Conservation (phyloP, 2,797 vertebrate species). For the Pangasius sanitwongsei region DNA sequence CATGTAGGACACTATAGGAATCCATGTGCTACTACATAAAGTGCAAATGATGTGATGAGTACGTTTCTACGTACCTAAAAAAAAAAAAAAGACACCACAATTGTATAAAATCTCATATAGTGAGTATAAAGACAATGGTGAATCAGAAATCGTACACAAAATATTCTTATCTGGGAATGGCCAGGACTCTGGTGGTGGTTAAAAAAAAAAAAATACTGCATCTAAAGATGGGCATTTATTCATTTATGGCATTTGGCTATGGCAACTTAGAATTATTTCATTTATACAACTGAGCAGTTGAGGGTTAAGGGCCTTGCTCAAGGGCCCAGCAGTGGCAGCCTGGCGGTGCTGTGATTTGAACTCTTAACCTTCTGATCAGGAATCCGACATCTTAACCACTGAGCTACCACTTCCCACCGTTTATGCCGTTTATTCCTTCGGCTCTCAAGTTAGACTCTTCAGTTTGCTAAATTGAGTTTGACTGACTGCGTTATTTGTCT, state of each 20-base stretch:
- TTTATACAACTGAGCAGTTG: too few relatives aligned
- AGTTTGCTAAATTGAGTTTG: background rate
- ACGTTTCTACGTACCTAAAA: background rate
- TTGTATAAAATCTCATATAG: background rate
- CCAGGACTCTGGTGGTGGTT: background rate
- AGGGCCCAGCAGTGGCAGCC: too few relatives aligned
- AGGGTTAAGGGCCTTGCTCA: too few relatives aligned
- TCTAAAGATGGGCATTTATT: background rate
- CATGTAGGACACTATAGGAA: background rate
- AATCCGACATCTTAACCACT: too few relatives aligned
- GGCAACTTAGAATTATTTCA: too few relatives aligned
- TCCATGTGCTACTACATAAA: background rate
- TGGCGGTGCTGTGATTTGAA: too few relatives aligned
- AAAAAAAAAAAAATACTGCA: too few relatives aligned
- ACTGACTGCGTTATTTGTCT: background rate
- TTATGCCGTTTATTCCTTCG: background rate
- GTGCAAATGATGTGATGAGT: background rate
- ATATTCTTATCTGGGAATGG: background rate
- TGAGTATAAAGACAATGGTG: background rate
- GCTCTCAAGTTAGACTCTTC: background rate
- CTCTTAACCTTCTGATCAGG: too few relatives aligned
- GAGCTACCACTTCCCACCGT: background rate
- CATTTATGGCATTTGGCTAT: too few relatives aligned
- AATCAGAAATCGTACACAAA: background rate
- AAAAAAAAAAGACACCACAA: background rate